These are phyloP conservation scores for Portevinia maculata DNA, from an alignment of 2,888 invertebrate genomes.

Conservation along the genomic window DNA sequence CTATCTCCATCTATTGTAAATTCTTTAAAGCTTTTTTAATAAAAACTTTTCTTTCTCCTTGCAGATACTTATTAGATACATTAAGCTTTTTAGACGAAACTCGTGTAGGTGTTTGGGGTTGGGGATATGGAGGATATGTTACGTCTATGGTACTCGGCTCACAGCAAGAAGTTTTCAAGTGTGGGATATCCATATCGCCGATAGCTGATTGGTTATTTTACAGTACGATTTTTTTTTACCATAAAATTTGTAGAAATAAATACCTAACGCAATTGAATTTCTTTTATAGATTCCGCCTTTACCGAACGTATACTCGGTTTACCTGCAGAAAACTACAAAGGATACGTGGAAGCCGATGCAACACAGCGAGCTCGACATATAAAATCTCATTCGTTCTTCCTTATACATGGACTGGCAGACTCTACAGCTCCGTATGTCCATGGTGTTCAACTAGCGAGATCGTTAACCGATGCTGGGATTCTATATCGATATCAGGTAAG, in stretches of 20 bases:
- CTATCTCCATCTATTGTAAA: conserved; percentile 27
- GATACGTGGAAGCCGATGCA: conserved; percentile 96
- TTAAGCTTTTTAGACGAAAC: conserved; percentile 93
- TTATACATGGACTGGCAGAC: conserved; percentile 97
- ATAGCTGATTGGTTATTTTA: conserved; percentile 98
- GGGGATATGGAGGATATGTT: conserved; percentile 97
- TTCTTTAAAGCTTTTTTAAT: conserved; percentile 1
- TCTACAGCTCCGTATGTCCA: conserved; percentile 97
- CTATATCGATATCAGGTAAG: conserved; percentile 95
- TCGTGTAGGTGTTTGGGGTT: conserved; percentile 96
- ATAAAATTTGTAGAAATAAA: too few relatives aligned
- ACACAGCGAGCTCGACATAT: conserved; percentile 94
- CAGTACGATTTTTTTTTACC: conserved; percentile 86
- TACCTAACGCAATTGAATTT: neutral
- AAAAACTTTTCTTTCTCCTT: conserved; percentile 45
- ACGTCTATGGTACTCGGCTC: conserved; percentile 95
- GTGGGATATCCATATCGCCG: conserved; percentile 96
- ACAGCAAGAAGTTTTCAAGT: conserved; percentile 94
- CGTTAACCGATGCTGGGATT: conserved; percentile 93
- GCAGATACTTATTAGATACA: conserved; percentile 90
- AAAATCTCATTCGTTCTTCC: conserved; percentile 92
- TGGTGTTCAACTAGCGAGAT: conserved; percentile 93
- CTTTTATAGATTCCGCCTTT: conserved; percentile 92
- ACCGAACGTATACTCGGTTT: conserved; percentile 96
- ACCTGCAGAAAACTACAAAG: conserved; percentile 93